phyloP scores from a whole-genome alignment of 1,140 invertebrate genomes.

The Drosophila sp. region DNA sequence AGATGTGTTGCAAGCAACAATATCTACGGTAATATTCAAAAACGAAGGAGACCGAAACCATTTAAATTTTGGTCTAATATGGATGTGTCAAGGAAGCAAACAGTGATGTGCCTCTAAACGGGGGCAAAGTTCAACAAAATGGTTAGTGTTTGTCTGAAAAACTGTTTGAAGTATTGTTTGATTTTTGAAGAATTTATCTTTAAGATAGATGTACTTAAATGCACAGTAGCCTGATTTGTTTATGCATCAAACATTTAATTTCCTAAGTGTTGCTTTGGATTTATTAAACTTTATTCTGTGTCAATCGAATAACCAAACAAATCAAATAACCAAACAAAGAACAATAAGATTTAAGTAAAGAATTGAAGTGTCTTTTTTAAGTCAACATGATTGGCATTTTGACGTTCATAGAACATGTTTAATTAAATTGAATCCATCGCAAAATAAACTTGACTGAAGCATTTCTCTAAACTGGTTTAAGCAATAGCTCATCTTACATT shows the following conservation, averaged over 20 bases:
- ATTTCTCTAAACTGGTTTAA: neutral
- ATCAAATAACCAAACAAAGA: no score
- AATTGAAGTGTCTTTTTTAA: neutral
- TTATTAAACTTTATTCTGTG: neutral
- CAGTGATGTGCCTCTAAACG: neutral
- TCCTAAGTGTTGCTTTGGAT: neutral
- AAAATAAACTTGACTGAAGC: neutral
- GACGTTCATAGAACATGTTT: conserved; percentile 2
- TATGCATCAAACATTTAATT: no score
- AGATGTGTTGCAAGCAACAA: conserved; percentile 31
- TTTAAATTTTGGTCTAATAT: conserved; percentile 10
- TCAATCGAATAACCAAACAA: neutral
- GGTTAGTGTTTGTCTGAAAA: neutral
- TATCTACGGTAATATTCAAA: conserved; percentile 12
- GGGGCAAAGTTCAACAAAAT: conserved; percentile 22
- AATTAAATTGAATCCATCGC: neutral
- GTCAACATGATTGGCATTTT: neutral
- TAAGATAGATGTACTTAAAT: no score
- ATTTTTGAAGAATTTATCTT: neutral
- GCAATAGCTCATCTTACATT: neutral
- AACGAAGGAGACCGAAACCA: conserved; percentile 3
- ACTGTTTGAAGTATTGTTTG: neutral
- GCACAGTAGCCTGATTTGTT: no score
- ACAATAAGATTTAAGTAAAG: neutral
- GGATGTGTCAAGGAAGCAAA: conserved; percentile 38